phyloP scores from a whole-genome alignment of 2,113 vertebrate genomes.

The Lepus timidus region DNA sequence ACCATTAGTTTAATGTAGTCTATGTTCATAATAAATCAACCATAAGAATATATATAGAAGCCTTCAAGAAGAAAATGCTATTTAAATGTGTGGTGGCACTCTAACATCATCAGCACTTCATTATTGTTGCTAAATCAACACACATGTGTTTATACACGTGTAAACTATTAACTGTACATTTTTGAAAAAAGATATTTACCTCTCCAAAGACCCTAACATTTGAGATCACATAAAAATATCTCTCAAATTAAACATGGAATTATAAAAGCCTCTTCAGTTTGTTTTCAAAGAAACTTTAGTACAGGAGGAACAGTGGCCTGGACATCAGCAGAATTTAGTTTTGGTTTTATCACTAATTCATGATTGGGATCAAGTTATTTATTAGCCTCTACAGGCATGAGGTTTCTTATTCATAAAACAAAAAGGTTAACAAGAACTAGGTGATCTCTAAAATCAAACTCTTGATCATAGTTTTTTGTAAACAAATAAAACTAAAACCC shows the following conservation, averaged over 20 bases:
- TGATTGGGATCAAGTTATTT: background rate
- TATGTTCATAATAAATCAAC: background rate
- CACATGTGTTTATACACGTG: background rate
- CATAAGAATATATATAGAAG: background rate
- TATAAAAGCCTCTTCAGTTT: background rate
- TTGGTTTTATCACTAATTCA: conserved; percentile 26
- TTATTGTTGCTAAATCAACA: background rate
- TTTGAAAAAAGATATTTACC: background rate
- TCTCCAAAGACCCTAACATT: background rate
- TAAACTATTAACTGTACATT: background rate
- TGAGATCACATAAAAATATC: background rate
- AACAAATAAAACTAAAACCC: conserved; percentile 32
- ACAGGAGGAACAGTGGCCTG: background rate
- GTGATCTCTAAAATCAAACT: background rate
- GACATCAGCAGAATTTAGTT: background rate
- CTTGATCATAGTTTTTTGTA: background rate
- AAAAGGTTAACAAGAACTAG: conserved; percentile 34
- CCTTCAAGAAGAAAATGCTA: background rate
- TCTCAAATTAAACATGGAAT: conserved; percentile 22
- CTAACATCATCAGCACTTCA: background rate
- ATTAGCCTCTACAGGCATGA: background rate
- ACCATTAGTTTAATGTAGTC: background rate
- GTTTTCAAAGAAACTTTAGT: conserved; percentile 17
- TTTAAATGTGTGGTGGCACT: background rate
- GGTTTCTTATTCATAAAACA: conserved; percentile 8